Percentiles rank a stretch among this genome's conserved stretches.
phyloP scores from a whole-genome alignment of 2,113 vertebrate genomes.

The Gobio gobio region DNA sequence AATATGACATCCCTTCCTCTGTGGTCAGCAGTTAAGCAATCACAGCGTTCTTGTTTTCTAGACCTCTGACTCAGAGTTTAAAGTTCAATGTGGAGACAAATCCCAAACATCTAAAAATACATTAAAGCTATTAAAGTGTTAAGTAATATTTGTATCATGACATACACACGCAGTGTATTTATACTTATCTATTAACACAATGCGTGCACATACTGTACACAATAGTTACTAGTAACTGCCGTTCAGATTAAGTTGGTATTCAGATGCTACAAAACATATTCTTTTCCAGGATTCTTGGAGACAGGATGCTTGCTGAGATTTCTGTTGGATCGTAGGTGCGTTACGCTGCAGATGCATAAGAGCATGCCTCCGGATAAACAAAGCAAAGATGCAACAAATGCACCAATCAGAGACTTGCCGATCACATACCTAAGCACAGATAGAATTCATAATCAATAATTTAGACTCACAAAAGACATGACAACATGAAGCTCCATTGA shows the following conservation, averaged over 20 bases:
- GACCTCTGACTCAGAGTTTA: background rate
- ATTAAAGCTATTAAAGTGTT: background rate
- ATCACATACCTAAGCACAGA: conserved; percentile 81
- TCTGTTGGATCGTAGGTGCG: conserved; percentile 70
- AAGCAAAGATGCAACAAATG: conserved; percentile 85
- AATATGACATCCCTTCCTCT: background rate
- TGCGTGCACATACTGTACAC: background rate
- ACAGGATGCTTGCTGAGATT: conserved; percentile 73
- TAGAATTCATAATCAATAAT: background rate
- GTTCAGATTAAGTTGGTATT: background rate
- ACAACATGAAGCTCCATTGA: background rate
- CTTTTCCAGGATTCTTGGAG: conserved; percentile 75
- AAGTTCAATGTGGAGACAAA: no score
- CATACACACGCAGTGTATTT: no score
- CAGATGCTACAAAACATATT: conserved; percentile 79
- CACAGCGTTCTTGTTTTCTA: background rate
- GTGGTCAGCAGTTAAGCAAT: background rate
- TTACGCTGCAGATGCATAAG: conserved; percentile 81
- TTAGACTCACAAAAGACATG: background rate
- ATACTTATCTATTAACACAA: background rate
- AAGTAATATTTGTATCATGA: background rate
- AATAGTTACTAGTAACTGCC: background rate
- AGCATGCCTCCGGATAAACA: conserved; percentile 82
- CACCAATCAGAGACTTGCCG: conserved; percentile 87
- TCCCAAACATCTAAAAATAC: background rate